Evolutionary conservation across 2,797 vertebrate genomes (phyloP).

Genomic region (Melanotaenia boesemani): DNA sequence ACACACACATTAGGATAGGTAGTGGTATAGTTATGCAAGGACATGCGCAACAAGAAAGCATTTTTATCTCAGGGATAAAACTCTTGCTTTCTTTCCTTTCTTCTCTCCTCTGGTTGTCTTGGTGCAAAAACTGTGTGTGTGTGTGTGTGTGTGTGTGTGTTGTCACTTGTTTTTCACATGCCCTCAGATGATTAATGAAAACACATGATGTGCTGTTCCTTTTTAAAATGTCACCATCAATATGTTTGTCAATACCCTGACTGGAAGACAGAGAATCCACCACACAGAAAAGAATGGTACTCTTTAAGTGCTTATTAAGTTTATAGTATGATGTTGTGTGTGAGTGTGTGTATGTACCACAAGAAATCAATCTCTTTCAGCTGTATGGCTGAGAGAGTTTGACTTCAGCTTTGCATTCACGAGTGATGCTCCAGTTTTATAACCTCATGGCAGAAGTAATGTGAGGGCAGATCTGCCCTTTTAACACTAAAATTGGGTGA

Average conservation of each 20-base stretch:
- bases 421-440: slow-evolving; percentile 51
- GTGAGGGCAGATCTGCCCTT: slow-evolving; percentile 31
- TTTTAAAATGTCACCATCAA: slow-evolving; percentile 68
- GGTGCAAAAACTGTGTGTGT: slow-evolving; percentile 16
- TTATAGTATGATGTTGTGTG: slow-evolving; percentile 1
- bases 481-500: slow-evolving; percentile 47
- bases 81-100: slow-evolving; percentile 51
- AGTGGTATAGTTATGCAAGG: slow-evolving; percentile 55
- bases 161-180: slow-evolving; percentile 16
- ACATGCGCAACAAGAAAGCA: slow-evolving; percentile 45
- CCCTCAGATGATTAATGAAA: slow-evolving; percentile 43
- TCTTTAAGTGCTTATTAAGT: slow-evolving; percentile 12
- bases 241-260: slow-evolving; percentile 44
- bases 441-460: slow-evolving; percentile 58
- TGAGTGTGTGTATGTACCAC: background rate
- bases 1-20: slow-evolving; percentile 16
- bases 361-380: slow-evolving; percentile 4
- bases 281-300: background rate
- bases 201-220: slow-evolving; percentile 49
- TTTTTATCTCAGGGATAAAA: slow-evolving; percentile 52
- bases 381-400: background rate
- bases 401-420: slow-evolving; percentile 12
- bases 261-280: slow-evolving; percentile 1
- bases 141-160: slow-evolving; percentile 10
- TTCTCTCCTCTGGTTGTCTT: slow-evolving; percentile 24